Conservation (phyloP, 2,797 vertebrate species). For the Pangasius larnaudii region DNA sequence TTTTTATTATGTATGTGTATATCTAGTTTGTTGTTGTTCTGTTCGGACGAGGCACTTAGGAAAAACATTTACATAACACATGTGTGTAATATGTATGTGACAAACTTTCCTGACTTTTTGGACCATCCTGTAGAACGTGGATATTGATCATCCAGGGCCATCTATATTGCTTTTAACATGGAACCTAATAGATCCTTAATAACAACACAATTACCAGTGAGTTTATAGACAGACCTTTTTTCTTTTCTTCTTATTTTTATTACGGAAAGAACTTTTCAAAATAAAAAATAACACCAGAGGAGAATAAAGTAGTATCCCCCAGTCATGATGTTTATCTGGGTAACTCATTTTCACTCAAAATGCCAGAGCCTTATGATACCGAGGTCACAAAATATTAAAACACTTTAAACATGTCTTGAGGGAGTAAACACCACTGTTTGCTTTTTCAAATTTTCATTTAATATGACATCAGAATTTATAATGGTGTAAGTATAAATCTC, state of each 20-base stretch:
- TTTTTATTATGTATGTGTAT: too few relatives aligned
- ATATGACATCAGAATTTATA: background rate
- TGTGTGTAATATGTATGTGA: too few relatives aligned
- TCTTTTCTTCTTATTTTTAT: background rate
- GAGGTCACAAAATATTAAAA: background rate
- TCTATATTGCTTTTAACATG: background rate
- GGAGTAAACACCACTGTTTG: background rate
- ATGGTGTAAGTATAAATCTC: background rate
- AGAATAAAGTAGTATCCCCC: background rate
- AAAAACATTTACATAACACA: too few relatives aligned
- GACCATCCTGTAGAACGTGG: background rate
- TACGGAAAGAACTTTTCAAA: background rate
- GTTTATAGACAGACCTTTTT: background rate
- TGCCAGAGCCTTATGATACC: background rate
- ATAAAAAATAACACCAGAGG: background rate
- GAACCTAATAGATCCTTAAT: background rate
- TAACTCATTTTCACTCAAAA: background rate
- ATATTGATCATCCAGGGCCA: background rate
- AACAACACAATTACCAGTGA: background rate
- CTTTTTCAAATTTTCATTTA: background rate
- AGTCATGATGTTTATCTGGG: background rate
- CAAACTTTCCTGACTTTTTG: background rate
- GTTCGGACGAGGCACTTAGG: too few relatives aligned
- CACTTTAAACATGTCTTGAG: background rate
- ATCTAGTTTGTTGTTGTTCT: too few relatives aligned